A percentile compares a stretch with the other conserved stretches of the same genome.
These are phyloP conservation scores for Scaptomyza caliginosa DNA, from an alignment of 2,888 invertebrate genomes.

Conservation along the genomic window DNA sequence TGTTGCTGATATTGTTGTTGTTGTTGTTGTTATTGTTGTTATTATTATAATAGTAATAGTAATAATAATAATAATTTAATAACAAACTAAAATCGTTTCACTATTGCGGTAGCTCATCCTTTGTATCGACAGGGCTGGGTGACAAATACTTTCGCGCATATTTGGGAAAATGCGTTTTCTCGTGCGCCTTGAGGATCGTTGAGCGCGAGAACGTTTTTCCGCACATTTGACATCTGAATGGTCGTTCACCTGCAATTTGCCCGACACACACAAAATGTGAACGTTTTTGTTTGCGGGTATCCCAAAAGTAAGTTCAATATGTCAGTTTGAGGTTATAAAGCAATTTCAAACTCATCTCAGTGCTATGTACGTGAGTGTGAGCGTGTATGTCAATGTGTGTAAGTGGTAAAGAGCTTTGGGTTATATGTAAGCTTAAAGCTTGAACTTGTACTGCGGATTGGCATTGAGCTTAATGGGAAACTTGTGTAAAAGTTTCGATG, in stretches of 20 bases:
- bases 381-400: neutral
- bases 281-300: conserved; percentile 11
- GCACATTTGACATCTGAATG: conserved; percentile 94
- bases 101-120: conserved; percentile 92
- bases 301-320: conserved; percentile 30
- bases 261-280: conserved; percentile 4
- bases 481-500: no score
- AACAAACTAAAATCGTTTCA: conserved; percentile 84
- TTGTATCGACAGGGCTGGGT: conserved; percentile 93
- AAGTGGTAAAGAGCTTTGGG: no score
- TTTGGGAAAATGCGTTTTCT: conserved; percentile 96
- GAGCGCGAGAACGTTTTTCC: conserved; percentile 96
- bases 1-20: conserved; percentile 47
- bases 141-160: conserved; percentile 95
- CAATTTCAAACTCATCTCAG: neutral
- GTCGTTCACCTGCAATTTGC: conserved; percentile 88
- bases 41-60: conserved; percentile 83
- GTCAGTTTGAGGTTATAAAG: conserved; percentile 16
- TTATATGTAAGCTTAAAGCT: neutral
- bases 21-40: conserved; percentile 69
- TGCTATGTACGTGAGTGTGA: neutral
- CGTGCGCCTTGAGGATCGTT: conserved; percentile 95
- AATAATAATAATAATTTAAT: conserved; percentile 84
- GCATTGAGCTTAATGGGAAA: neutral
- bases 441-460: neutral